These are phyloP conservation scores for Sabatieria punctata DNA, from an alignment of 2,888 invertebrate species.

Conservation along the genomic window DNA sequence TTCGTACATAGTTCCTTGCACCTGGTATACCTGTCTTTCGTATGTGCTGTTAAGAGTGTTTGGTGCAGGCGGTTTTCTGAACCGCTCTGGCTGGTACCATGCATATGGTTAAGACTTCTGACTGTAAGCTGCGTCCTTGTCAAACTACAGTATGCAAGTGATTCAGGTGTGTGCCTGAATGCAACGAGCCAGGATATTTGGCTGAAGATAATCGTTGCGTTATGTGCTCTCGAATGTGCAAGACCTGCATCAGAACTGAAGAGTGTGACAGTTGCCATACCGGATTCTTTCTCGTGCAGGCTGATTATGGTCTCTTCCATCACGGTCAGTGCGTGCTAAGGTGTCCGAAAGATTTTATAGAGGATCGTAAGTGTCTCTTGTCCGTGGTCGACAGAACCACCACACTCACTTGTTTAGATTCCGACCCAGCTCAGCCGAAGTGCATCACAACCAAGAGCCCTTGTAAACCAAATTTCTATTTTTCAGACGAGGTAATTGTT, in stretches of 20 bases:
- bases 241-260: slow-evolving; percentile 24
- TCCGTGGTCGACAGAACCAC: not conserved
- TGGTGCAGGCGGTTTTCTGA: too few species aligned
- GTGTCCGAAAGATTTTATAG: slow-evolving; percentile 17
- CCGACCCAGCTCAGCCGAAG: not conserved
- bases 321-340: slow-evolving; percentile 27
- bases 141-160: too few species aligned
- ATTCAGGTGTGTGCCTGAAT: slow-evolving; percentile 7
- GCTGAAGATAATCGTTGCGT: not conserved
- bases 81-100: too few species aligned
- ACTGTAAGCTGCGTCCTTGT: too few species aligned
- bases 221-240: slow-evolving; percentile 22
- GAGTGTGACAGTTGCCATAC: slow-evolving; percentile 26
- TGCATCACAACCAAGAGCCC: too few species aligned
- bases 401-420: too few species aligned
- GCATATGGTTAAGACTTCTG: too few species aligned
- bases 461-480: too few species aligned
- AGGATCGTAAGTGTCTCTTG: not conserved
- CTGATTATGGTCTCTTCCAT: slow-evolving; percentile 17
- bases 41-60: too few species aligned
- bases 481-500: too few species aligned
- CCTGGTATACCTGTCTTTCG: too few species aligned
- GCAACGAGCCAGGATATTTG: not conserved
- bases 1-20: too few species aligned
- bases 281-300: slow-evolving; percentile 19